phyloP scores from a whole-genome alignment of 2,113 vertebrate genomes.

The Elgaria multicarinata region DNA sequence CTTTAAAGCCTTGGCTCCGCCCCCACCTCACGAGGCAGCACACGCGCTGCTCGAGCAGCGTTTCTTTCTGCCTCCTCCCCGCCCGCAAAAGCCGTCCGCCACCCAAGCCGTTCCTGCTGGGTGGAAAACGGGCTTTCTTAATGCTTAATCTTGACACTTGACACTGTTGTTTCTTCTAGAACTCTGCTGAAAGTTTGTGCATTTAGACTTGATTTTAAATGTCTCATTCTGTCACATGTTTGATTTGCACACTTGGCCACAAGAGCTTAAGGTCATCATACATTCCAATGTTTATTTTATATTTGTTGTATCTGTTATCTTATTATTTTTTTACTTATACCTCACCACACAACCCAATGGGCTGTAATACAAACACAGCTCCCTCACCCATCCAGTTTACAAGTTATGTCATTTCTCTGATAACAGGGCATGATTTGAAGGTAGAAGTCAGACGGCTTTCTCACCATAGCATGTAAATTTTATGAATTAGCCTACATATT shows the following conservation, averaged over 20 bases:
- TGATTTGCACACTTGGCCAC: background rate
- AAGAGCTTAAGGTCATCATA: background rate
- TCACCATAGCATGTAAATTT: background rate
- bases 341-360: background rate
- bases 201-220: background rate
- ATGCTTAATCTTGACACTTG: background rate
- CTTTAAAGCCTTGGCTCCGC: no score
- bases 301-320: background rate
- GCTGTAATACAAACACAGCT: background rate
- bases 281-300: background rate
- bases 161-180: background rate
- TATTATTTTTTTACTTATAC: background rate
- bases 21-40: no score
- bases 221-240: background rate
- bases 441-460: background rate
- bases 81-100: no score
- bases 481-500: background rate
- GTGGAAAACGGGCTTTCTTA: no score
- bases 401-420: background rate
- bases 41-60: no score
- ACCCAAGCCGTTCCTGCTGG: no score
- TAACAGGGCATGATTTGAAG: background rate
- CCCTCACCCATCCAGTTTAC: background rate
- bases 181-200: background rate
- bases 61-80: no score